Evolutionary conservation across 1,140 invertebrate species (phyloP), one percentile per base, ranked within the genome.

Genomic region (Calephelis virginiensis): DNA sequence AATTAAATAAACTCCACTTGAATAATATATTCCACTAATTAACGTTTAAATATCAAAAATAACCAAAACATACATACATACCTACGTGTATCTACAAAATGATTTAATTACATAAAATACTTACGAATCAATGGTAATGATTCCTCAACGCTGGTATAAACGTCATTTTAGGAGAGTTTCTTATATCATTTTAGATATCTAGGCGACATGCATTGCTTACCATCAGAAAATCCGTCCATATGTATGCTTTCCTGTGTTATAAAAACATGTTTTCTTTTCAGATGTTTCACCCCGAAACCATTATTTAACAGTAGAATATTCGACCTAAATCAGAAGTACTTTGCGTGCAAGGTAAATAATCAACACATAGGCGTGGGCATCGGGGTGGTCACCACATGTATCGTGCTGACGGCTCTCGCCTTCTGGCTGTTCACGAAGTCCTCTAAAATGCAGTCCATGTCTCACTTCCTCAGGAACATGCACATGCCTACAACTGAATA

Each of bases 241-340:
- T 3, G 5, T 28, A 4, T 4, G 28, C 28, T 28, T 28, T 28
- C 28, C 28, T 28, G 28, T 28, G 28, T 12, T 61, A 0, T 47
- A 14, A 48, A 28, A 60, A n/a, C 10, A 11, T 46, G 65, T 63
- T 69, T 64, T 62, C 59, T 70, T 88, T 82, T 50, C 84, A 91
- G 90, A 72, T 91, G 90, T 48, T 77, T 64, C 56, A 77, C 74
- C 9, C 90, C 90, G 49, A 71, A 70, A 43, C 49, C 71, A 0
- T 53, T 88, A 0, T 80, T 72, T 72, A 87, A 88, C 74, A 78
- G 76, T 8, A 72, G 78, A 17, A 72, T 90, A 68, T 87, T 86
- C 66, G 83, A 87, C 0, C 64, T 90, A 12, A 74, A 82, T 0
- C 61, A 74, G n/a, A 82, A 80, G 46, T 80, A 83, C 70, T 83